Evolutionary conservation across 2,797 vertebrate species (phyloP), one percentile per base, ranked within the genome.

Genomic region (Synaphobranchus kaupii): DNA sequence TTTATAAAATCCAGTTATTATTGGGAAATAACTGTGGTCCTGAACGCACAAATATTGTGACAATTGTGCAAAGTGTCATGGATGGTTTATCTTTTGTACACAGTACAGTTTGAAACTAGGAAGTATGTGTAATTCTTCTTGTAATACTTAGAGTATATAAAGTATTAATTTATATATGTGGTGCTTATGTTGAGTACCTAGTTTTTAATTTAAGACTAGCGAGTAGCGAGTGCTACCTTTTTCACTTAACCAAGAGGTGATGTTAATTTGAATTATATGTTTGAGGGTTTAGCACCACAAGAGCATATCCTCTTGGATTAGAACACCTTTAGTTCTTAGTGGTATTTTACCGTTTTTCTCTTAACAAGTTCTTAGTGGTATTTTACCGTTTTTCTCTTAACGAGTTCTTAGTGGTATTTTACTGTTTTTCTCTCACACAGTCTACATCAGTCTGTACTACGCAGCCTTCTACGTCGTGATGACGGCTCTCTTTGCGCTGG

Each of bases 381-480:
- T 63, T 22, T 63, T 4, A 63, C 17, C 4, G 60, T 22, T 6
- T 25, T 22, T 63, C 20, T 63, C 6, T 63, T 17, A 25, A 20
- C 6, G 60, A 25, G 20, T n/a, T 25, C 22, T 63, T 10, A 63
- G 25, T 39, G 39, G 39, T 34, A 1, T 34, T 31, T 71, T 6
- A 5, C 39, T 12, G 28, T 17, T 71, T 88, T 71, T 85, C 50
- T 90, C 89, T 90, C 84, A 89, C 39, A 0, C 93, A 98, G 98
- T 98, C 86, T 97, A 97, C 96, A 98, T 99, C 94, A 98, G 96
- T 89, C 93, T 98, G 85, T 99, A 98, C 88, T 98, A 98, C 3
- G 92, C 95, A 86, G 97, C 95, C 50, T 99, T 98, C 95, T 98
- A 98, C 0, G 91, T 96, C 90, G 95, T 98, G 91, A 97, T 98